Base-by-base conservation (phyloP, 1,140 invertebrate species). In the Ceratosolen fusciceps region DNA sequence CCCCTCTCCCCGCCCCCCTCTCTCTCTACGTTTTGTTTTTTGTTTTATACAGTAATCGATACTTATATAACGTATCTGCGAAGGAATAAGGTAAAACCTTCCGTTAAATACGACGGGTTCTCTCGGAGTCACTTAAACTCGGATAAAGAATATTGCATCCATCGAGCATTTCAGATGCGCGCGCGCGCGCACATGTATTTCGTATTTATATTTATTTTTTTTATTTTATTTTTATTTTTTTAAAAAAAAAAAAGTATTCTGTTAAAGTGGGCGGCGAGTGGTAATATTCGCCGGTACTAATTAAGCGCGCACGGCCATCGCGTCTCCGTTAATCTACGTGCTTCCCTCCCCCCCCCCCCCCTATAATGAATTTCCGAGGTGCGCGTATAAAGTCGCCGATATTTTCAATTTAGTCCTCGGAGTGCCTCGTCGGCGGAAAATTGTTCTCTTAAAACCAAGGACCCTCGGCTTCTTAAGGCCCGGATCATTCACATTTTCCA, bases 401-500 rank as follows among this genome's bases (percentile, higher is more conserved):
- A 60, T 49, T 77, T 77, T 34, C 68, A 77, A 77, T 77, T 77
- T 77, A 60, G 68, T 56, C 21, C 71, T 73, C 31, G 60, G 8
- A 24, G 49, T 58, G 37, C 19, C 2, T 21, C 9, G 49, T 68
- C 65, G 47, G 75, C 52, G 54, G 76, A 71, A 70, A 62, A 62
- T 74, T n/a, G 56, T 47, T 74, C 37, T 47, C 12, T 56, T 29
- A 34, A 54, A 24, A 54, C 10, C 26, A 47, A 70, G 39, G 67
- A 70, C 39, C n/a, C 8, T n/a, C n/a, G n/a, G n/a, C n/a, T n/a
- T 2, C 24, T 54, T 34, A 71, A 71, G 12, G 68, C 37, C 4
- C 24, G 2, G 68, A 72, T 62, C 70, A 74, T 54, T 79, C 77
- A 79, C 70, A 56, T 79, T 73, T 79, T 67, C 71, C 58, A 26